Evolutionary conservation across 2,797 vertebrate genomes (phyloP), one percentile per base, ranked within the genome.

Genomic region (Cetoscarus ocellatus): DNA sequence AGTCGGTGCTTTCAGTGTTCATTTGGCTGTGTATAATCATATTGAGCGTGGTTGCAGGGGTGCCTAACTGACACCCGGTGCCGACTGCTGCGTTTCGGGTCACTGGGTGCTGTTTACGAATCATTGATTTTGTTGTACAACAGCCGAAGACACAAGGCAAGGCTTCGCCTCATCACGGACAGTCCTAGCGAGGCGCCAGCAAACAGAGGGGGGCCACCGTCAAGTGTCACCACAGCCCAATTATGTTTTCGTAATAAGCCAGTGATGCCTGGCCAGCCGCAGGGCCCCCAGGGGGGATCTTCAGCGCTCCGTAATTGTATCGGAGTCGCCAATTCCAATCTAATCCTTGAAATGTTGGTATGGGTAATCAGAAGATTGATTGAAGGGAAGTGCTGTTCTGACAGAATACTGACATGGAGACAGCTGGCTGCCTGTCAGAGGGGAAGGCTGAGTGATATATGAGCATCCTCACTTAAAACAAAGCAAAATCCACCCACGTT

Each of bases 351-450:
- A 89, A 81, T 62, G 72, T 57, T 76, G 61, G 72, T 73, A 79
- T 65, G 49, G 70, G 71, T 90, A 91, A 93, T 90, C 66, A 82
- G 84, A 88, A 93, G 91, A 92, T 90, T 91, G 92, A 93, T 93
- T 77, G 89, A 87, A 80, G 87, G 80, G 84, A 49, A 74, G 17
- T 62, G 80, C 67, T 49, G 70, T 64, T 83, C 86, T 91, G 91
- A 92, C 90, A 89, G 87, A 77, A 68, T 17, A 81, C 82, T 91
- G 90, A 89, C 86, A 73, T 10, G 72, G 86, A 89, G 89, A 79
- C 92, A 91, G 91, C 88, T 88, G 91, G 84, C 80, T 87, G 87
- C 79, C 79, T 89, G 84, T 89, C 86, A 88, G 69, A 58, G 54
- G 62, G 70, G 72, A 84, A 38, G 73, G 59, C 78, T 86, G 82